Conservation (phyloP, 2,797 vertebrate species). For the Schizopygopsis malacanthus region DNA sequence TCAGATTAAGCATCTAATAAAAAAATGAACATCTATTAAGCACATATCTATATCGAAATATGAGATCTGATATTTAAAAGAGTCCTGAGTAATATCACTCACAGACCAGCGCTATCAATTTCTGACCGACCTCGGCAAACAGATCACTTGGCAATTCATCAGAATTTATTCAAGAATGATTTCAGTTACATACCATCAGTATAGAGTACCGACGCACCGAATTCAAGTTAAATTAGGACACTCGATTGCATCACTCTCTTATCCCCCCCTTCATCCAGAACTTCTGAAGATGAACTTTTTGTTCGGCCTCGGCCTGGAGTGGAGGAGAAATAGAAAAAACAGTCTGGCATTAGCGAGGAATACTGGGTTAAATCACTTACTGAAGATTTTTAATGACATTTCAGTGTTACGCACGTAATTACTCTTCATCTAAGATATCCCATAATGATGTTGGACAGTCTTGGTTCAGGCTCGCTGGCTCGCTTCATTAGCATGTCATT, state of each 20-base stretch:
- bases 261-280: conserved; percentile 74
- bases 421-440: conserved; percentile 99
- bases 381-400: conserved; percentile 99
- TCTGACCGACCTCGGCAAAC: conserved; percentile 92
- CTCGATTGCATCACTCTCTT: conserved; percentile 88
- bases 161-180: conserved; percentile 99
- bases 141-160: conserved; percentile 97
- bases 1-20: conserved; percentile 55
- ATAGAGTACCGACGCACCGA: conserved; percentile 89
- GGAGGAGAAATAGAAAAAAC: conserved; percentile 46
- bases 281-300: conserved; percentile 88
- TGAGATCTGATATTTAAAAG: conserved; percentile 66
- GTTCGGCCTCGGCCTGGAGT: conserved; percentile 79
- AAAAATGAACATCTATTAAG: conserved; percentile 58
- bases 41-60: conserved; percentile 23
- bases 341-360: conserved; percentile 89
- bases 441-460: conserved; percentile 99
- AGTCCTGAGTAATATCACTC: conserved; percentile 84
- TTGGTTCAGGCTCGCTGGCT: conserved; percentile 99
- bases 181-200: conserved; percentile 94
- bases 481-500: conserved; percentile 99
- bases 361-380: conserved; percentile 99
- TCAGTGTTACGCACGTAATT: conserved; percentile 99
- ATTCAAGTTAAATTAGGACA: conserved; percentile 99
- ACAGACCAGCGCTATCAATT: conserved; percentile 85